phyloP scores from a whole-genome alignment of 2,797 vertebrate species.

The Anguilla anguilla region DNA sequence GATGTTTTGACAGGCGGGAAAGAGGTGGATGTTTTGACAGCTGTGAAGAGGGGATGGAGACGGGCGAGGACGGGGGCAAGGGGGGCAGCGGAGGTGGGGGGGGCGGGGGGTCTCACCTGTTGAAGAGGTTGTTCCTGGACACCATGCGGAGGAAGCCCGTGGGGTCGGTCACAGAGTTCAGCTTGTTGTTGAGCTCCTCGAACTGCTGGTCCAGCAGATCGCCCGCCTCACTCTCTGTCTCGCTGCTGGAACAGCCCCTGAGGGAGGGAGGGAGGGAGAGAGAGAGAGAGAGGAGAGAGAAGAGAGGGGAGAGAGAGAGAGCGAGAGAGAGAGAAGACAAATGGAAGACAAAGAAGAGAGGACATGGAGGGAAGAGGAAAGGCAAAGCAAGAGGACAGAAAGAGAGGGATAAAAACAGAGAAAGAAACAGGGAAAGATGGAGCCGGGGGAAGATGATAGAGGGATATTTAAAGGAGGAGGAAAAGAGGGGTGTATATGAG shows the following conservation, averaged over 20 bases:
- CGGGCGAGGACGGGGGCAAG: neutral
- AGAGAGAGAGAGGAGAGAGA: neutral
- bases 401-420: neutral
- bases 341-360: neutral
- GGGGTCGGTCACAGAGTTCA: slow-evolving; percentile 91
- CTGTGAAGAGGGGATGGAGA: neutral
- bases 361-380: neutral
- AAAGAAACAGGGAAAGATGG: neutral
- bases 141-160: slow-evolving; percentile 97
- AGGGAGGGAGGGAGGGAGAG: neutral
- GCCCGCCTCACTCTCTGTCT: slow-evolving; percentile 95
- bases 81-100: no score
- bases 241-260: slow-evolving; percentile 91
- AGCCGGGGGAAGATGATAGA: neutral
- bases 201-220: slow-evolving; percentile 95
- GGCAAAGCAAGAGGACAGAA: neutral
- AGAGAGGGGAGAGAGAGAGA: neutral
- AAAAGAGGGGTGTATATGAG: neutral
- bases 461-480: neutral
- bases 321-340: no score
- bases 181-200: slow-evolving; percentile 92
- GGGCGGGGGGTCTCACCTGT: slow-evolving; percentile 77
- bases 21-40: neutral
- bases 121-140: slow-evolving; percentile 92
- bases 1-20: slow-evolving; percentile 24